These are phyloP conservation scores for Nebria ingens DNA, from an alignment of 1,140 invertebrate genomes.

Conservation along the genomic window DNA sequence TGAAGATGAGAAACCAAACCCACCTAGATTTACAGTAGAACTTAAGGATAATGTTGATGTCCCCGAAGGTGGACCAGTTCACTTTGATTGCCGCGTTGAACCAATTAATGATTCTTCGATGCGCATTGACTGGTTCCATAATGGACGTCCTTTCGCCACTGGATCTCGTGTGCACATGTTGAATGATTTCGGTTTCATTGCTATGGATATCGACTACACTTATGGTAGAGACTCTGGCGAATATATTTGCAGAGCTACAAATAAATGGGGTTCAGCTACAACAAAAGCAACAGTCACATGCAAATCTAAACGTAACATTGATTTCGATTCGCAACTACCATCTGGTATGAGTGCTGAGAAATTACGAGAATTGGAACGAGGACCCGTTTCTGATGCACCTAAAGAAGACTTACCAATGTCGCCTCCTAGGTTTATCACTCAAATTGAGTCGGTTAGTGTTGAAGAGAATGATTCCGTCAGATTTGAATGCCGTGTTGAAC, in stretches of 20 bases:
- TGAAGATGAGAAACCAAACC: slow-evolving; percentile 77
- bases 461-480: slow-evolving; percentile 84
- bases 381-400: slow-evolving; percentile 55
- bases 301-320: slow-evolving; percentile 78
- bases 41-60: slow-evolving; percentile 74
- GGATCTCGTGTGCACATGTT: slow-evolving; percentile 82
- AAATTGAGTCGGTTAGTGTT: slow-evolving; percentile 67
- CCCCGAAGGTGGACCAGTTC: slow-evolving; percentile 74
- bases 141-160: slow-evolving; percentile 78
- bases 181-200: slow-evolving; percentile 89
- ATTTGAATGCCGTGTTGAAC: slow-evolving; percentile 92
- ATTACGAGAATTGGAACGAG: slow-evolving; percentile 83
- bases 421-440: slow-evolving; percentile 77
- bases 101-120: slow-evolving; percentile 77
- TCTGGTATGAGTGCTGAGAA: slow-evolving; percentile 87
- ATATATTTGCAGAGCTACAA: slow-evolving; percentile 75
- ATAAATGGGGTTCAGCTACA: slow-evolving; percentile 74
- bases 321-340: slow-evolving; percentile 85
- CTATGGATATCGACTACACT: slow-evolving; percentile 76
- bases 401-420: slow-evolving; percentile 55
- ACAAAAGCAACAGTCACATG: slow-evolving; percentile 75
- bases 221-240: slow-evolving; percentile 77
- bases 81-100: slow-evolving; percentile 86
- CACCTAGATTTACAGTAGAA: slow-evolving; percentile 75
- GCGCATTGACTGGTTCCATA: slow-evolving; percentile 90